Percentiles rank a stretch among this genome's conserved stretches.
phyloP scores from a whole-genome alignment of 2,888 invertebrate species.

The Hypomecis punctinalis region DNA sequence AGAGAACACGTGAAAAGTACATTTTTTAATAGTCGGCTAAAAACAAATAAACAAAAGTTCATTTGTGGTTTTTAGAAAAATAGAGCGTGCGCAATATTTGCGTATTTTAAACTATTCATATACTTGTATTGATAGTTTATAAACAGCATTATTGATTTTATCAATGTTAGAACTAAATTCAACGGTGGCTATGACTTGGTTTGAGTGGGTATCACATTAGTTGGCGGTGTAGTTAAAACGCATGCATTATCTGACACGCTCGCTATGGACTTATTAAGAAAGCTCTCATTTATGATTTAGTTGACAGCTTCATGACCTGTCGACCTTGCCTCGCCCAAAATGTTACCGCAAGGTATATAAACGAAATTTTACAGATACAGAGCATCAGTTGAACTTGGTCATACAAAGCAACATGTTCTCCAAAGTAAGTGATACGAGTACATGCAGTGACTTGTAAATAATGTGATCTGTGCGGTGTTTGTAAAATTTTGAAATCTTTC shows the following conservation, averaged over 20 bases:
- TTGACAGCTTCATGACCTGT: conserved; percentile 64
- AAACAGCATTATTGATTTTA: too few species aligned
- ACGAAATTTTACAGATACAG: conserved; percentile 51
- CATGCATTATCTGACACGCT: conserved; percentile 3
- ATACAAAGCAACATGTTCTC: conserved; percentile 69
- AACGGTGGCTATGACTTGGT: too few species aligned
- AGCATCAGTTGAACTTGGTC: conserved; percentile 65
- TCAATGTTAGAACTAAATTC: too few species aligned
- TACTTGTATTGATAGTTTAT: too few species aligned
- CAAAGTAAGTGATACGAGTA: conserved; percentile 68
- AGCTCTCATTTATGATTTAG: conserved; percentile 39
- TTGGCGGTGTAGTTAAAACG: too few species aligned
- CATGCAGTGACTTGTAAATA: conserved; percentile 3
- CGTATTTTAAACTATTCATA: too few species aligned
- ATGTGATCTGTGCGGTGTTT: conserved; percentile 9
- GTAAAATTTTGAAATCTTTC: neutral
- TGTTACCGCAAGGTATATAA: conserved; percentile 65
- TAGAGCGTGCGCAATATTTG: too few species aligned
- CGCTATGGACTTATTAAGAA: conserved; percentile 22
- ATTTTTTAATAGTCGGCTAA: too few species aligned
- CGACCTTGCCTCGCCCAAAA: conserved; percentile 72
- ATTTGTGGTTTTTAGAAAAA: too few species aligned
- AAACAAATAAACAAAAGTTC: too few species aligned
- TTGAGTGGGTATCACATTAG: too few species aligned
- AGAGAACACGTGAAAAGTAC: too few species aligned